phyloP scores from a whole-genome alignment of 1,140 invertebrate genomes.

The Lethrus apterus region DNA sequence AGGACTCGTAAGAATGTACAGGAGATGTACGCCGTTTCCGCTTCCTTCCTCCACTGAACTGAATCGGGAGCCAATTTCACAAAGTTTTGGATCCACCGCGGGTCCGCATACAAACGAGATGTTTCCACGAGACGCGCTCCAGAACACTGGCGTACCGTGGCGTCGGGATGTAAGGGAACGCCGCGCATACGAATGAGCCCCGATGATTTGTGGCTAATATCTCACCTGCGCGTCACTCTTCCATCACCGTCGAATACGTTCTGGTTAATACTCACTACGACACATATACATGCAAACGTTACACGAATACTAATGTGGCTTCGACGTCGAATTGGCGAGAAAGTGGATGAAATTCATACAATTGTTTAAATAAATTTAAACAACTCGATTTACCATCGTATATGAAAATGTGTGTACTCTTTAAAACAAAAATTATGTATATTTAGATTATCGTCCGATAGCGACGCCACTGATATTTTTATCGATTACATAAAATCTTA shows the following conservation, averaged over 20 bases:
- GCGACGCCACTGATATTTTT: too few species aligned
- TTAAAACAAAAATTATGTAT: too few species aligned
- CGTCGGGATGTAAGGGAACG: slow-evolving; percentile 11
- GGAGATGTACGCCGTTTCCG: slow-evolving; percentile 27
- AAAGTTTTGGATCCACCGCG: slow-evolving; percentile 42
- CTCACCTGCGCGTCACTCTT: slow-evolving; percentile 22
- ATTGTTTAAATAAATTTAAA: too few species aligned
- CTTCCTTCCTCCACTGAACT: slow-evolving; percentile 43
- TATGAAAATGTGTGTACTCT: too few species aligned
- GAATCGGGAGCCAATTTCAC: slow-evolving; percentile 46
- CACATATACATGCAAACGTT: slow-evolving; percentile 8
- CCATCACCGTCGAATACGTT: slow-evolving; percentile 17
- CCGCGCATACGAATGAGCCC: slow-evolving; percentile 30
- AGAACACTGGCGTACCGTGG: slow-evolving; percentile 13
- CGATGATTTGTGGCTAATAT: slow-evolving; percentile 35
- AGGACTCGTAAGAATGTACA: slow-evolving; percentile 25
- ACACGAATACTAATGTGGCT: slow-evolving; percentile 1
- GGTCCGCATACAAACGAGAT: slow-evolving; percentile 43
- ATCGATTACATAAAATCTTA: too few species aligned
- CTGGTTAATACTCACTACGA: slow-evolving; percentile 3
- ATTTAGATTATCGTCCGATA: too few species aligned
- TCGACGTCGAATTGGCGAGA: too few species aligned
- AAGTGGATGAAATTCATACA: too few species aligned
- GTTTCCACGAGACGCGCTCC: slow-evolving; percentile 20
- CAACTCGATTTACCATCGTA: too few species aligned